Evolutionary conservation across 2,888 invertebrate species (phyloP).

Genomic region (Cryptocheilus praepositus): DNA sequence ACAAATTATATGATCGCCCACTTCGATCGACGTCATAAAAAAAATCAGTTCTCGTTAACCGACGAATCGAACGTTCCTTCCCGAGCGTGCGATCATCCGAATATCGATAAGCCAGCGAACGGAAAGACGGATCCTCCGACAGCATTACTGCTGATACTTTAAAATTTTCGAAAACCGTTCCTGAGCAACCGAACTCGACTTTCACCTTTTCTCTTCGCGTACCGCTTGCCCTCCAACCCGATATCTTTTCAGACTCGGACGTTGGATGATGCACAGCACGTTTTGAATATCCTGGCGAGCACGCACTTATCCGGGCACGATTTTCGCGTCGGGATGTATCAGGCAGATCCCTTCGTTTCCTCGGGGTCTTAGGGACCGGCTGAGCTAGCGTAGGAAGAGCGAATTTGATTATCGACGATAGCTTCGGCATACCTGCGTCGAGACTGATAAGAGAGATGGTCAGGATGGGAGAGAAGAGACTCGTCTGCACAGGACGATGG

Average conservation of each 20-base stretch:
- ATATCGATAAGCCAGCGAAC: no score
- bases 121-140: no score
- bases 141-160: no score
- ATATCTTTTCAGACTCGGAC: background rate
- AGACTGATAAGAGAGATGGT: conserved; percentile 15
- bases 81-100: no score
- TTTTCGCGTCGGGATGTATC: conserved; percentile 6
- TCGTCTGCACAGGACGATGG: no score
- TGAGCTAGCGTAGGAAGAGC: background rate
- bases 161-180: no score
- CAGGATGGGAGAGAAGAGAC: no score
- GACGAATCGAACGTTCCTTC: no score
- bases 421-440: conserved; percentile 6
- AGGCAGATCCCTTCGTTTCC: conserved; percentile 4
- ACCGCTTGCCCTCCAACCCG: background rate
- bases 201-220: background rate
- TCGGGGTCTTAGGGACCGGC: background rate
- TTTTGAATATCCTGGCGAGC: conserved; percentile 17
- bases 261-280: conserved; percentile 20
- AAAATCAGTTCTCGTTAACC: no score
- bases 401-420: conserved; percentile 30
- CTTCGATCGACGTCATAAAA: no score
- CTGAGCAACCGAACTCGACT: no score
- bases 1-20: no score
- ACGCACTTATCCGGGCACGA: conserved; percentile 11